Evolutionary conservation across 2,113 vertebrate species (phyloP).

Genomic region (Corydoras maculifer): DNA sequence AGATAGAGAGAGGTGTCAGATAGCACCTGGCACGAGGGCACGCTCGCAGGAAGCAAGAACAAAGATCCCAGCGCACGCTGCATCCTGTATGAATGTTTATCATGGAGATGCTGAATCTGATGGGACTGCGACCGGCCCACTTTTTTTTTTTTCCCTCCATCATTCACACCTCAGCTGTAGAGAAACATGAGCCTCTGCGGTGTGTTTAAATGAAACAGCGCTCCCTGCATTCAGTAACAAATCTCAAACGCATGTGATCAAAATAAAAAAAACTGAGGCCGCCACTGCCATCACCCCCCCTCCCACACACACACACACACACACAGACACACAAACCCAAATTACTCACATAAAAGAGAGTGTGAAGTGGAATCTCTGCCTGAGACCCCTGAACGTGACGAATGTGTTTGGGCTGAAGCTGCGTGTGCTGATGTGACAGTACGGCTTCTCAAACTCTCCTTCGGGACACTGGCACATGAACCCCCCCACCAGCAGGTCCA

Average conservation of each 20-base stretch:
- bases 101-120: slow-evolving; percentile 15
- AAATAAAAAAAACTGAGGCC: too few relatives aligned
- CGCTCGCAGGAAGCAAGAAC: slow-evolving; percentile 42
- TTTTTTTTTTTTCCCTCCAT: not conserved
- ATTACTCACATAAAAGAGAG: slow-evolving; percentile 66
- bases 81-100: slow-evolving; percentile 46
- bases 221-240: too few relatives aligned
- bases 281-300: too few relatives aligned
- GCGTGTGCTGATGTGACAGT: slow-evolving; percentile 86
- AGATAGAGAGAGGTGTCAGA: slow-evolving; percentile 38
- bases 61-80: slow-evolving; percentile 31
- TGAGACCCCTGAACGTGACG: slow-evolving; percentile 86
- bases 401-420: slow-evolving; percentile 86
- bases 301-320: too few relatives aligned
- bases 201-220: too few relatives aligned
- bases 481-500: slow-evolving; percentile 83
- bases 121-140: not conserved
- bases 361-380: slow-evolving; percentile 92
- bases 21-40: slow-evolving; percentile 45
- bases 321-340: not conserved
- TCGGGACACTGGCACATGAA: slow-evolving; percentile 83
- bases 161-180: not conserved
- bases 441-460: slow-evolving; percentile 85
- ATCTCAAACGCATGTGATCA: too few relatives aligned
- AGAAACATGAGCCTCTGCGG: not conserved